These are phyloP conservation scores for Lerista edwardsae DNA, from an alignment of 2,797 vertebrate species.

Conservation along the genomic window DNA sequence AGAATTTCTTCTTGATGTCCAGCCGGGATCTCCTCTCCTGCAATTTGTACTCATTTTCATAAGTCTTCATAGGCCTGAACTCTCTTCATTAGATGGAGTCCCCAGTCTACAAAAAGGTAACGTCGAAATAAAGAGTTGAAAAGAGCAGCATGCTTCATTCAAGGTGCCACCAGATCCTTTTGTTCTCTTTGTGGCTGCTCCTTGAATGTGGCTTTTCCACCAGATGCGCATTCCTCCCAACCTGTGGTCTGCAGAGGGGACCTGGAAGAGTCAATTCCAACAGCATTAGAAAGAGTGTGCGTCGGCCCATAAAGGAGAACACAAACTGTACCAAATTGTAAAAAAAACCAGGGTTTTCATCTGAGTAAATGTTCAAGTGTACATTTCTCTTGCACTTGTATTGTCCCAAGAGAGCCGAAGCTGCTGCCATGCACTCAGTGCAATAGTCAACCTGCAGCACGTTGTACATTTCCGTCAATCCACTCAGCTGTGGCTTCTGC, in stretches of 20 bases:
- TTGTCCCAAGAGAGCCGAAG: background rate
- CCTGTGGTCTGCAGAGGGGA: background rate
- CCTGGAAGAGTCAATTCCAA: background rate
- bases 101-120: too few species aligned
- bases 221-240: background rate
- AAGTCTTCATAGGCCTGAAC: too few species aligned
- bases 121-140: too few species aligned
- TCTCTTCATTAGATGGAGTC: too few species aligned
- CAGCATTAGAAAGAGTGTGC: background rate
- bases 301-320: background rate
- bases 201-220: background rate
- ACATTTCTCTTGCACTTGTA: background rate
- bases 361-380: background rate
- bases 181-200: background rate
- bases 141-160: too few species aligned
- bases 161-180: background rate
- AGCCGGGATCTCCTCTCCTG: too few species aligned
- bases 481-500: background rate
- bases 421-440: background rate
- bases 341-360: background rate
- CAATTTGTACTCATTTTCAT: too few species aligned
- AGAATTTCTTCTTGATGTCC: too few species aligned
- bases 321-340: background rate
- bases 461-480: background rate
- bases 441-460: background rate